Conservation (phyloP, 1,140 invertebrate species). For the Diabrotica virgifera region DNA sequence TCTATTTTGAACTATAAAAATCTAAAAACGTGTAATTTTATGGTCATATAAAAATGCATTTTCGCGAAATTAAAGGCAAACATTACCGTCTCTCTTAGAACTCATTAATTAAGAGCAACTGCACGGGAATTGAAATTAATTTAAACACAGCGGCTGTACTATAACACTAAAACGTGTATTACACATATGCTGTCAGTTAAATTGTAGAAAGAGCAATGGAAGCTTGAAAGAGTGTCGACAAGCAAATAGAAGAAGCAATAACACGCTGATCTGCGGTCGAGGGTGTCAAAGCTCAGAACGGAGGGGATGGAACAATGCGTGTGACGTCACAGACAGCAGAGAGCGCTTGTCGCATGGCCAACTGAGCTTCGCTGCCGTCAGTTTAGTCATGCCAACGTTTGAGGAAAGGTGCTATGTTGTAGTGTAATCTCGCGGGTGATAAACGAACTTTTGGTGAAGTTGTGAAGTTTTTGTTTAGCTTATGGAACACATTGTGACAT, state of each 20-base stretch:
- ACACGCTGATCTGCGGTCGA: conserved; percentile 44
- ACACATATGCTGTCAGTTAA: conserved; percentile 12
- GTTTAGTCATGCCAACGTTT: conserved; percentile 34
- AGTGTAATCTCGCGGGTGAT: background rate
- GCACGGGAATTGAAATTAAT: too few relatives aligned
- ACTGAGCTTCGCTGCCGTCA: conserved; percentile 23
- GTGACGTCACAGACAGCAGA: conserved; percentile 42
- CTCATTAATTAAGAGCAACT: too few relatives aligned
- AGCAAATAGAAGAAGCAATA: conserved; percentile 44
- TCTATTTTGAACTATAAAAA: too few relatives aligned
- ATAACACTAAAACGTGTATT: conserved; percentile 3
- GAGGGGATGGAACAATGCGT: conserved; percentile 40
- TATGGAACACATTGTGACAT: conserved; percentile 38
- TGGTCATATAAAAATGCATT: too few relatives aligned
- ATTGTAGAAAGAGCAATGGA: conserved; percentile 17
- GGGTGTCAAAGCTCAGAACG: conserved; percentile 46
- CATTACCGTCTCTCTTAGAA: too few relatives aligned
- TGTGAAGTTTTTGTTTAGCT: conserved; percentile 2
- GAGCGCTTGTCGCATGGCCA: conserved; percentile 35
- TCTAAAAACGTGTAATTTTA: too few relatives aligned
- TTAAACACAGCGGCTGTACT: too few relatives aligned
- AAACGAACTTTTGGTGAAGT: background rate
- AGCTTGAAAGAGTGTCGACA: conserved; percentile 41
- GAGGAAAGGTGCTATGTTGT: background rate
- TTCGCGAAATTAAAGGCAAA: too few relatives aligned